Evolutionary conservation across 2,113 vertebrate genomes (phyloP).

Genomic region (Phalacrocorax brasilianus): DNA sequence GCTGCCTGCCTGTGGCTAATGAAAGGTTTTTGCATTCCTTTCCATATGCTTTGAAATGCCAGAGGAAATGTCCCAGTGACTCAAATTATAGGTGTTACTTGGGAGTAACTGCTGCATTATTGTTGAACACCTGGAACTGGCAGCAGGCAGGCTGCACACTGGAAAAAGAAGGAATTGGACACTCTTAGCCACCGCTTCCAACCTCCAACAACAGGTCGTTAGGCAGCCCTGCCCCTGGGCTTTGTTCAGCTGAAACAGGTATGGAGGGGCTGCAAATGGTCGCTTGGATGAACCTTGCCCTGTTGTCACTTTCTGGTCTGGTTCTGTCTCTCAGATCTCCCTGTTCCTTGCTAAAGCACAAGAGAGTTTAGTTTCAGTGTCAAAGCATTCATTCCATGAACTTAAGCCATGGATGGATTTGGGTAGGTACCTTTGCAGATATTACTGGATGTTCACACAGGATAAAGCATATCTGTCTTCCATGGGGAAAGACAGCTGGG

Average conservation of each 20-base stretch:
- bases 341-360: background rate
- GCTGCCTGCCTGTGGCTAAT: constrained; percentile 36
- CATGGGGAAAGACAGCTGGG: background rate
- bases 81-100: constrained; percentile 60
- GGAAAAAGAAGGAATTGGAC: background rate
- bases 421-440: background rate
- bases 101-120: constrained; percentile 5
- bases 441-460: background rate
- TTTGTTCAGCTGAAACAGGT: background rate
- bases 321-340: background rate
- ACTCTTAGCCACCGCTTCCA: background rate
- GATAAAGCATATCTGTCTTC: background rate
- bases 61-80: constrained; percentile 58
- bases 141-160: background rate
- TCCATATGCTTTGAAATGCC: constrained; percentile 42
- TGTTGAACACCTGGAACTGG: constrained; percentile 56
- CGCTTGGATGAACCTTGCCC: background rate
- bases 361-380: background rate
- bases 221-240: background rate
- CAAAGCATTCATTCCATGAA: background rate
- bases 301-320: background rate
- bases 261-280: background rate
- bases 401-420: background rate
- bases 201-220: background rate
- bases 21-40: constrained; percentile 53